A percentile compares a stretch with the other conserved stretches of the same genome.
Evolutionary conservation across 2,113 vertebrate genomes (phyloP).

Genomic region (Charadrius vociferus): DNA sequence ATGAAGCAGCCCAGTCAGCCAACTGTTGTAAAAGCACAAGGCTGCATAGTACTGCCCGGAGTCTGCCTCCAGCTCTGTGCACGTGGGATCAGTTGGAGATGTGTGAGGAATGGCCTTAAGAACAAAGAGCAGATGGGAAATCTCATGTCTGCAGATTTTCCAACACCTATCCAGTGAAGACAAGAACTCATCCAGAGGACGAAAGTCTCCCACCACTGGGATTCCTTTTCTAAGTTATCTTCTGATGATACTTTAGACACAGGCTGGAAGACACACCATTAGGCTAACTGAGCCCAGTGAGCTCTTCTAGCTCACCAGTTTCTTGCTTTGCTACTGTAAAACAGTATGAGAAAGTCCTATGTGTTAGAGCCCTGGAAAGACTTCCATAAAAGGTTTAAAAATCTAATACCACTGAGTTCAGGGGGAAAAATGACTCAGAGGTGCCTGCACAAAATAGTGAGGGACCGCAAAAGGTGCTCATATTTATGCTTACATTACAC

Average conservation of each 20-base stretch:
- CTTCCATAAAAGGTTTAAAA: neutral
- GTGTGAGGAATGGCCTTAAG: neutral
- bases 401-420: neutral
- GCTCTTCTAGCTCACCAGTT: neutral
- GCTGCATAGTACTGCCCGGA: neutral
- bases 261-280: neutral
- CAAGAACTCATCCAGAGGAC: neutral
- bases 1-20: neutral
- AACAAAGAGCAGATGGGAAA: neutral
- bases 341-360: neutral
- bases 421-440: neutral
- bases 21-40: neutral
- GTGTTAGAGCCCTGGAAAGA: neutral
- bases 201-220: neutral
- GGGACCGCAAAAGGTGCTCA: neutral
- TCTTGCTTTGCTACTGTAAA: neutral
- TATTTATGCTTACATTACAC: neutral
- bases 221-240: neutral
- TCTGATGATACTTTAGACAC: neutral
- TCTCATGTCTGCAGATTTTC: neutral
- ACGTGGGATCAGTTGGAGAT: neutral
- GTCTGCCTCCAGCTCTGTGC: neutral
- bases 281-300: neutral
- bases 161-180: neutral
- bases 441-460: neutral